These are phyloP conservation scores for Trichoplax adhaerens DNA, from an alignment of 37 sponge, comb jelly and placozoan genomes.

Conservation along the genomic window DNA sequence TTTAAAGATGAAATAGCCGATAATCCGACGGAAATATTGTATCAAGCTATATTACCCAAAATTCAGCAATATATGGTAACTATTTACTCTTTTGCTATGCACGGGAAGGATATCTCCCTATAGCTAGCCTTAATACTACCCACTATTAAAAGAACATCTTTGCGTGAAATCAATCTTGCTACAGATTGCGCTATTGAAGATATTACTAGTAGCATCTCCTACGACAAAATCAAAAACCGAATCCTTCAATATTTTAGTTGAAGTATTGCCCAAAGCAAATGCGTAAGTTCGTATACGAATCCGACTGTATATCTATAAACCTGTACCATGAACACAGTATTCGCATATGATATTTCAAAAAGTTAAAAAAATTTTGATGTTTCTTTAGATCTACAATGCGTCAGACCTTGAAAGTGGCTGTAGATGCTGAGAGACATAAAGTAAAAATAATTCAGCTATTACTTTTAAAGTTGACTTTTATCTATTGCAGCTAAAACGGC, in stretches of 20 bases:
- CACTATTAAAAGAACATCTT: too few species aligned
- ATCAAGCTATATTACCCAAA: slow-evolving; percentile 59
- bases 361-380: too few species aligned
- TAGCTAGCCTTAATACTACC: too few species aligned
- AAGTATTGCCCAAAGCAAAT: slow-evolving; percentile 59
- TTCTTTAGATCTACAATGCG: slow-evolving; percentile 13
- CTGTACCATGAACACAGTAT: too few species aligned
- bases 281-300: too few species aligned
- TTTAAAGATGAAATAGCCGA: slow-evolving; percentile 16
- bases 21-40: slow-evolving; percentile 48
- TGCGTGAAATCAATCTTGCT: not conserved
- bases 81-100: not conserved
- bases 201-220: slow-evolving; percentile 81
- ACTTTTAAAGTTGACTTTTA: not conserved
- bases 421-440: slow-evolving; percentile 28
- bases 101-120: too few species aligned
- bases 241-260: slow-evolving; percentile 81
- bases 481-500: not conserved
- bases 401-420: slow-evolving; percentile 39
- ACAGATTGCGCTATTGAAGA: slow-evolving; percentile 70
- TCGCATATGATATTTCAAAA: too few species aligned
- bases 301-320: too few species aligned
- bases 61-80: slow-evolving; percentile 75
- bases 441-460: too few species aligned
- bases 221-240: slow-evolving; percentile 61